Evolutionary conservation across 2,888 invertebrate species (phyloP).

Genomic region (Drosophila nr. medialis): DNA sequence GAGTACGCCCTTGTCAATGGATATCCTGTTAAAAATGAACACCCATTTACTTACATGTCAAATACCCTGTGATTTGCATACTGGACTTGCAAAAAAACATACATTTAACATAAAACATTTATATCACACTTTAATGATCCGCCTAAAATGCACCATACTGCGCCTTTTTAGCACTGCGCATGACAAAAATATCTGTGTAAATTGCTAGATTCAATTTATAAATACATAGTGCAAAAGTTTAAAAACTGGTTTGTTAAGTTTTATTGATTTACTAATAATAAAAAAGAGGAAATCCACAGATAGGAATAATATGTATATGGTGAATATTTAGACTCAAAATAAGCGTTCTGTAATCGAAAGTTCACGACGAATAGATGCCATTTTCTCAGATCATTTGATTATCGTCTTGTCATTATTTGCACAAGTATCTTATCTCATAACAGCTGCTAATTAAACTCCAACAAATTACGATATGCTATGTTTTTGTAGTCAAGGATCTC

Average conservation of each 20-base stretch:
- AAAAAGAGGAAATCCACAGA: not conserved
- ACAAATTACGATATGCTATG: not conserved
- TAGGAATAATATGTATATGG: not conserved
- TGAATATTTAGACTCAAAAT: not conserved
- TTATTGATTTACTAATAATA: not conserved
- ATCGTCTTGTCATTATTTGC: too few species aligned
- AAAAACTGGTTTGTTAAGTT: not conserved
- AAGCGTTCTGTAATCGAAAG: not conserved
- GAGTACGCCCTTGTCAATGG: too few species aligned
- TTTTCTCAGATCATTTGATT: not conserved
- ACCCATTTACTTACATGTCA: too few species aligned
- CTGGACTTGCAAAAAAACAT: constrained; percentile 3
- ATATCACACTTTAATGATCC: constrained; percentile 43
- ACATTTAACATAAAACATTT: constrained; percentile 16
- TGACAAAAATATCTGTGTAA: constrained; percentile 6
- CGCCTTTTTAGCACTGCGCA: constrained; percentile 22
- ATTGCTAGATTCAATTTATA: not conserved
- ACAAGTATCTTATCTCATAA: not conserved
- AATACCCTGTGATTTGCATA: not conserved
- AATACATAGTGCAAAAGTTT: not conserved
- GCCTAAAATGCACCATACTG: constrained; percentile 33
- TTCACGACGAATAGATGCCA: not conserved
- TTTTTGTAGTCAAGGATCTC: not conserved
- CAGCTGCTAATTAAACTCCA: not conserved
- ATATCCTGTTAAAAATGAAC: too few species aligned